Evolutionary conservation across 2,797 vertebrate genomes (phyloP).

Genomic region (Pelodytes ibericus): DNA sequence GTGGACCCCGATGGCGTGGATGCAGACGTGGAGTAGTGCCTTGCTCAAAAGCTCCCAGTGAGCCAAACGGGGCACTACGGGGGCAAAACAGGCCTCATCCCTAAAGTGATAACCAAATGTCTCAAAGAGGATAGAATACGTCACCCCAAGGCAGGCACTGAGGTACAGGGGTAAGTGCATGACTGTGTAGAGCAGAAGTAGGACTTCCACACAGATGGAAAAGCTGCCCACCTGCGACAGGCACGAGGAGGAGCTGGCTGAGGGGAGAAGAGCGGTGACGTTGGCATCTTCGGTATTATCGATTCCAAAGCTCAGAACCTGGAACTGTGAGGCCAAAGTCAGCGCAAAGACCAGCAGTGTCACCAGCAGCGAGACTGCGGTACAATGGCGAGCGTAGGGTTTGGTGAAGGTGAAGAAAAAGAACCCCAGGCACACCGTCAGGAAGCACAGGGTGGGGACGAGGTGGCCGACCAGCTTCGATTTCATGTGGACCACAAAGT

Average conservation of each 20-base stretch:
- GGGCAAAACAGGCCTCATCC: slow-evolving; percentile 69
- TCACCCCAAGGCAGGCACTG: slow-evolving; percentile 86
- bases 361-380: slow-evolving; percentile 83
- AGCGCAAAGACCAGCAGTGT: slow-evolving; percentile 84
- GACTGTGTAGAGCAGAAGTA: slow-evolving; percentile 92
- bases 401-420: slow-evolving; percentile 90
- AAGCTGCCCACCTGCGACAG: slow-evolving; percentile 93
- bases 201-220: slow-evolving; percentile 91
- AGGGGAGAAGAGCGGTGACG: slow-evolving; percentile 58
- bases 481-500: slow-evolving; percentile 82
- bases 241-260: slow-evolving; percentile 68
- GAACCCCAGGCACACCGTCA: slow-evolving; percentile 81
- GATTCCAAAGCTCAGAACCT: slow-evolving; percentile 71
- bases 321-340: slow-evolving; percentile 87
- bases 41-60: slow-evolving; percentile 85
- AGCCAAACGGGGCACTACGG: slow-evolving; percentile 58
- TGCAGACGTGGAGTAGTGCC: slow-evolving; percentile 89
- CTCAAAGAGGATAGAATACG: slow-evolving; percentile 91
- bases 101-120: slow-evolving; percentile 83
- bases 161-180: slow-evolving; percentile 92
- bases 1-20: slow-evolving; percentile 91
- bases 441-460: slow-evolving; percentile 82
- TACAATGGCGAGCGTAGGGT: slow-evolving; percentile 82
- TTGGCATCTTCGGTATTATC: slow-evolving; percentile 64
- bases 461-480: slow-evolving; percentile 77